A percentile compares a stretch with the other conserved stretches of the same genome.
phyloP scores from a whole-genome alignment of 1,140 invertebrate genomes.

The Tyrophagus putrescentiae region DNA sequence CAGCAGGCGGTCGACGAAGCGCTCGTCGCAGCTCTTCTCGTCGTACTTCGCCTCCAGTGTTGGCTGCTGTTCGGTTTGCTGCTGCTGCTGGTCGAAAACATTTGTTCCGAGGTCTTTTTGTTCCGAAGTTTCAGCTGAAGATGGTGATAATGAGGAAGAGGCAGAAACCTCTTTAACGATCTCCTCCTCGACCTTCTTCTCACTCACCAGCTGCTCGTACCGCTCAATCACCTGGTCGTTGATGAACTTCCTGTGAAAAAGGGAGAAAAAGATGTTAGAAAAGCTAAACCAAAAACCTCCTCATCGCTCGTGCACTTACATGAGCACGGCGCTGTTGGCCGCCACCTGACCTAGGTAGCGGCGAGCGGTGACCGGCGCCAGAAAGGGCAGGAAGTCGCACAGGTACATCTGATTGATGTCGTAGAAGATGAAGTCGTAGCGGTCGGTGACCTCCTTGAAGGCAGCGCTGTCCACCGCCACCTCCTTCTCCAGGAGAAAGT shows the following conservation, averaged over 20 bases:
- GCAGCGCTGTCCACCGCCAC: background rate
- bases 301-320: conserved; percentile 16
- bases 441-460: conserved; percentile 35
- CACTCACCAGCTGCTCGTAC: background rate
- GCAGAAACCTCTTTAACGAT: background rate
- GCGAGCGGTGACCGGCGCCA: conserved; percentile 31
- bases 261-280: background rate
- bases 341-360: conserved; percentile 16
- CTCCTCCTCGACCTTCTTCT: background rate
- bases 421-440: conserved; percentile 72
- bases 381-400: conserved; percentile 70
- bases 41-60: conserved; percentile 37
- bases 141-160: background rate
- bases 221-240: conserved; percentile 9
- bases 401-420: conserved; percentile 74
- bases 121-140: too few species aligned
- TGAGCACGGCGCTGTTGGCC: background rate
- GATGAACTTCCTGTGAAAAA: background rate
- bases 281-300: background rate
- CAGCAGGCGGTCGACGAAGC: conserved; percentile 18
- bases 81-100: too few species aligned
- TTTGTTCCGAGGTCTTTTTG: too few species aligned
- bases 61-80: conserved; percentile 17
- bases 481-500: conserved; percentile 8
- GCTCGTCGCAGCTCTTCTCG: conserved; percentile 44